Evolutionary conservation across 2,113 vertebrate species (phyloP).

Genomic region (Crotophaga sulcirostris): DNA sequence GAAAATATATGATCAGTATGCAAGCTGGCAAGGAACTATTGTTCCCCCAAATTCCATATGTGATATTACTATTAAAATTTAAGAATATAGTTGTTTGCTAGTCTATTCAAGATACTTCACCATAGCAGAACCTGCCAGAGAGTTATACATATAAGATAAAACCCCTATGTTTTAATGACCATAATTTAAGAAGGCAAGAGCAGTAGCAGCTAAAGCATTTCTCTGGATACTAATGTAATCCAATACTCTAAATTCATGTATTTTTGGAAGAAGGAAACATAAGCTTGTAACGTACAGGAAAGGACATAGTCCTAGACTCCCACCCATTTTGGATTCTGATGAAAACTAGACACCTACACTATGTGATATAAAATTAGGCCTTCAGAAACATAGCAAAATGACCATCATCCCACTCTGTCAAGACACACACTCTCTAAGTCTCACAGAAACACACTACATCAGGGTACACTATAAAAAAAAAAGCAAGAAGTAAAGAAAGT

Average conservation of each 20-base stretch:
- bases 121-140: neutral
- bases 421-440: neutral
- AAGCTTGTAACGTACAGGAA: neutral
- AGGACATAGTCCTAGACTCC: neutral
- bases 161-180: neutral
- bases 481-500: neutral
- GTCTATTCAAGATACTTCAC: neutral
- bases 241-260: neutral
- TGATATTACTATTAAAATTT: neutral
- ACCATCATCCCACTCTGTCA: neutral
- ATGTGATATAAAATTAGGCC: neutral
- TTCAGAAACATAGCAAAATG: neutral
- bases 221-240: neutral
- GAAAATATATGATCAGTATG: neutral
- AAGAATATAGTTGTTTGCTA: neutral
- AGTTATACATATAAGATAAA: neutral
- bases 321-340: neutral
- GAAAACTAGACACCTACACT: neutral
- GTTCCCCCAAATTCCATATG: neutral
- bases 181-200: neutral
- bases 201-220: neutral
- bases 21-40: neutral
- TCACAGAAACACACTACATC: neutral
- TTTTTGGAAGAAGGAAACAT: neutral
- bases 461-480: neutral